Conservation (phyloP, 2,113 vertebrate genomes). For the Coptodon rendalli region DNA sequence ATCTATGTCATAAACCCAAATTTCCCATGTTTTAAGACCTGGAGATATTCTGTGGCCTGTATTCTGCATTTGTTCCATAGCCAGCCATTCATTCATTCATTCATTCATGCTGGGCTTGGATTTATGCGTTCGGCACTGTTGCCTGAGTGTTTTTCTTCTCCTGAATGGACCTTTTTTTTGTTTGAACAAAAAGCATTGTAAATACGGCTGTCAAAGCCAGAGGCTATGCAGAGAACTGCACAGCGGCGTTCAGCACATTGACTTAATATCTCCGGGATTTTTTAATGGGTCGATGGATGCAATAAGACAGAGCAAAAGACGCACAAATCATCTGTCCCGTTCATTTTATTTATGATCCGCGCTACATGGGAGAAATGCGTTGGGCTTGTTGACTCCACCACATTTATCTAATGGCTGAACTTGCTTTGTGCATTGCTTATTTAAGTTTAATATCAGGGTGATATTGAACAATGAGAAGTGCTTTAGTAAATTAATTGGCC, state of each 20-base stretch:
- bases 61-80: conserved; percentile 19
- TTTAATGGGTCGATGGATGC: neutral
- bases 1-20: conserved; percentile 41
- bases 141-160: conserved; percentile 19
- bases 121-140: conserved; percentile 7
- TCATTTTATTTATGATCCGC: neutral
- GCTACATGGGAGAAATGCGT: neutral
- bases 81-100: neutral
- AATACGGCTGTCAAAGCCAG: conserved; percentile 24
- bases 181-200: conserved; percentile 7
- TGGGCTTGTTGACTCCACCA: neutral
- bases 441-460: neutral
- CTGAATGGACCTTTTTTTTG: conserved; percentile 43
- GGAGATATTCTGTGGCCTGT: conserved; percentile 30
- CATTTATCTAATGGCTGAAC: neutral
- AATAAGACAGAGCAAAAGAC: conserved; percentile 1
- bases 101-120: conserved; percentile 38
- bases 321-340: neutral
- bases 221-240: neutral
- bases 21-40: conserved; percentile 27
- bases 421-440: neutral
- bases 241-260: neutral
- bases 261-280: neutral
- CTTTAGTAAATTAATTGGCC: neutral
- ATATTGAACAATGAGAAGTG: neutral